Conservation (phyloP, 2,888 invertebrate genomes). For the Phania funesta region DNA sequence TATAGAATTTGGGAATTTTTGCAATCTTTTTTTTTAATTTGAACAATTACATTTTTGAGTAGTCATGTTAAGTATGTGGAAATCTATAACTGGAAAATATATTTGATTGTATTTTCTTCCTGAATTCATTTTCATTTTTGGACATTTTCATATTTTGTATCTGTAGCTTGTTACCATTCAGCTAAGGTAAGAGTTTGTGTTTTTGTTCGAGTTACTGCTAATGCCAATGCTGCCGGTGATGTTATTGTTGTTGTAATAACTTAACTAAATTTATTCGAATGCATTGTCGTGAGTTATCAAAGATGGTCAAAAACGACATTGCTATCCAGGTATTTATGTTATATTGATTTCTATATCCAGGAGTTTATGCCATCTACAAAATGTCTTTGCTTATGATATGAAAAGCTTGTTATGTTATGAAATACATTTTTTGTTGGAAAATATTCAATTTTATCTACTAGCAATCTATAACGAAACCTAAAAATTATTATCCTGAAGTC, state of each 20-base stretch:
- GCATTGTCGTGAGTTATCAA: constrained; percentile 67
- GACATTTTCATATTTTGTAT: constrained; percentile 37
- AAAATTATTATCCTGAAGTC: constrained; percentile 32
- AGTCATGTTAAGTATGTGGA: constrained; percentile 41
- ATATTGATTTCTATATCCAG: constrained; percentile 52
- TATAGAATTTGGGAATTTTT: neutral
- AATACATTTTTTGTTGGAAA: constrained; percentile 7
- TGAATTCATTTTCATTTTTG: constrained; percentile 43
- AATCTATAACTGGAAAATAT: neutral
- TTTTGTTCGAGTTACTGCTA: neutral
- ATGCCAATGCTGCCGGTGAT: constrained; percentile 26
- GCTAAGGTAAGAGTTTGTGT: too few relatives aligned
- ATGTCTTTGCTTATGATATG: constrained; percentile 56
- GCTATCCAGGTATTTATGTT: constrained; percentile 42
- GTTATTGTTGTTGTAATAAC: constrained; percentile 12
- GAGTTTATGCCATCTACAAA: neutral
- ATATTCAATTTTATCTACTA: constrained; percentile 34
- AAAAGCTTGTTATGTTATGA: constrained; percentile 59
- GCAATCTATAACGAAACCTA: constrained; percentile 51
- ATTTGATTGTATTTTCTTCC: constrained; percentile 25
- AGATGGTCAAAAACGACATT: constrained; percentile 64
- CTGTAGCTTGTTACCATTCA: constrained; percentile 14
- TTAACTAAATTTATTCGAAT: constrained; percentile 65
- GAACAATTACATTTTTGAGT: constrained; percentile 58
- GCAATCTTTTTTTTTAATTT: neutral